Base-by-base conservation (phyloP, 2,888 invertebrate genomes). In the Lochmaea crataegi region DNA sequence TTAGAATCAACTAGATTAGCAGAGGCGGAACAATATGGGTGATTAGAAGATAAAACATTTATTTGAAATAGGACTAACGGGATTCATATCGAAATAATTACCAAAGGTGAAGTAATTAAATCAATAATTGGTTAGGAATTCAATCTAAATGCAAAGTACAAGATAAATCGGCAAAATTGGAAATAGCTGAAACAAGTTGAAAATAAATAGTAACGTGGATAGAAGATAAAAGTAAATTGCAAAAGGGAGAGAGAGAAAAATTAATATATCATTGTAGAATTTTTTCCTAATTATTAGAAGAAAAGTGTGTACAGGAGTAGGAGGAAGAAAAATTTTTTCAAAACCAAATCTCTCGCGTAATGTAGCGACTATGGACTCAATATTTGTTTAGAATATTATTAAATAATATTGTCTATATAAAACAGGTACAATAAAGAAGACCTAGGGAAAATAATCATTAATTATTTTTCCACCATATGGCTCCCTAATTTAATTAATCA, bases 381-480 rank as follows among this genome's bases (percentile, higher is more conserved):
- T 70, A 65, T 70, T 70, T 69, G 10, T 26, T 53, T 69, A 22
- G 51, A 41, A 51, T 53, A 69, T 68, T 63, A 69, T 70, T 64
- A 42, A 60, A 64, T 45, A 58, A 12, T 45, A 38, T 56, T 32
- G 65, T 70, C 42, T 53, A 70, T 63, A 56, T 63, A 56, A 69
- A 56, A 51, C 22, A 61, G 26, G 63, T 69, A 26, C 63, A 53
- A 69, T 67, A 67, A 66, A 66, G 63, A 56, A 56, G 26, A 9
- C 16, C 10, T 22, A 45, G 41, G 48, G n/a, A 68, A n/a, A 68
- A 61, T 61, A 60, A 70, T 70, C 38, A 51, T 65, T 70, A 70
- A 70, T 70, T 57, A 70, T 70, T 64, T 70, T 57, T 57, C 12
- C 57, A 57, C 75, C 75, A 75, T 75, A 69, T 75, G 75, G 75